Percentiles rank a stretch among this genome's conserved stretches.
Conservation (phyloP, 2,113 vertebrate genomes). For the Gallinago jamesoni region DNA sequence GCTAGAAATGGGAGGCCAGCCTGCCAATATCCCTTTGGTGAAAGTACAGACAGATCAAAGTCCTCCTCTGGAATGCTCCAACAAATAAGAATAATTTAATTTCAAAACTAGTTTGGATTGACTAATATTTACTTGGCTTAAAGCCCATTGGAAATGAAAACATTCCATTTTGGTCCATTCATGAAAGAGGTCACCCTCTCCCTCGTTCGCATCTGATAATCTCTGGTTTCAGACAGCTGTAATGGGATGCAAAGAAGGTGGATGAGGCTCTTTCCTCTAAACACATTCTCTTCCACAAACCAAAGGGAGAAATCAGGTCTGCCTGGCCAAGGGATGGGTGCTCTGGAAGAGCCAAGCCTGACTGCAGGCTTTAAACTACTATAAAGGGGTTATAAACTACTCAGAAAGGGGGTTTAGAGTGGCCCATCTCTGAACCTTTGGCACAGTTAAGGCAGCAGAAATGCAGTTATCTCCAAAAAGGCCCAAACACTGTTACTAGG, state of each 20-base stretch:
- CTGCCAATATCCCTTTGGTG: conserved; percentile 64
- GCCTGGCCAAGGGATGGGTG: neutral
- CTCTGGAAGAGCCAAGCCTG: neutral
- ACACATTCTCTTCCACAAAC: neutral
- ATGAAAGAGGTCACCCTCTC: conserved; percentile 25
- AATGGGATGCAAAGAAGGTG: neutral
- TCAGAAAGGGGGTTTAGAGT: neutral
- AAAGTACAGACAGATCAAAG: conserved; percentile 68
- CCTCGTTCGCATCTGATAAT: neutral
- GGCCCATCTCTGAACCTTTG: neutral
- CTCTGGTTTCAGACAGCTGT: neutral
- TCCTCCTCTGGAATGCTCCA: conserved; percentile 43
- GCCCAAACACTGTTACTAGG: neutral
- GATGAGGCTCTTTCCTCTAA: neutral
- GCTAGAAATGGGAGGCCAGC: conserved; percentile 48
- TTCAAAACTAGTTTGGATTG: conserved; percentile 63
- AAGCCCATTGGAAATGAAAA: conserved; percentile 68
- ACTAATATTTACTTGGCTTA: conserved; percentile 66
- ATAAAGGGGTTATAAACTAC: neutral
- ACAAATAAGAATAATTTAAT: conserved; percentile 71
- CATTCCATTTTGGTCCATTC: conserved; percentile 57
- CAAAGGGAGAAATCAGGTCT: neutral
- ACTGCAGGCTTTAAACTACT: neutral
- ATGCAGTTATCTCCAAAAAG: neutral
- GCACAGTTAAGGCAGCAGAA: neutral